Percentiles rank a stretch among this genome's conserved stretches.
These are phyloP conservation scores for Epistrophe grossulariae DNA, from an alignment of 2,888 invertebrate species.

Conservation along the genomic window DNA sequence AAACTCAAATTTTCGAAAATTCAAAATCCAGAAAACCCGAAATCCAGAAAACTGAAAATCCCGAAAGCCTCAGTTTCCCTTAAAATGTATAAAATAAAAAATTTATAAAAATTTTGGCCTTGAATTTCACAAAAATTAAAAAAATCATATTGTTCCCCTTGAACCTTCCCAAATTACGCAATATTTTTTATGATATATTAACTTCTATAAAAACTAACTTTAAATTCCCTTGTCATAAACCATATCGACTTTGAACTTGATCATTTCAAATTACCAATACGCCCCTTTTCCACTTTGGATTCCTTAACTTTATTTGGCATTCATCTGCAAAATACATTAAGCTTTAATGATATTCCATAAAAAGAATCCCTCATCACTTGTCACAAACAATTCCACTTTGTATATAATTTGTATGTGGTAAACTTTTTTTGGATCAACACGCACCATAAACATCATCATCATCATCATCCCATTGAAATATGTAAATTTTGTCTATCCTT, in stretches of 20 bases:
- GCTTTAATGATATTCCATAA: not conserved
- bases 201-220: too few species aligned
- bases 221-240: not conserved
- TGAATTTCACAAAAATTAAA: too few species aligned
- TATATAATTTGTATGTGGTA: not conserved
- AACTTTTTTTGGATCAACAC: not conserved
- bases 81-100: too few species aligned
- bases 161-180: too few species aligned
- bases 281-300: not conserved
- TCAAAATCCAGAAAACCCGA: too few species aligned
- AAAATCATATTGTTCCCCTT: too few species aligned
- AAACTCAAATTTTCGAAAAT: too few species aligned
- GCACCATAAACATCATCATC: slow-evolving; percentile 20
- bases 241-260: not conserved
- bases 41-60: too few species aligned
- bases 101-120: too few species aligned
- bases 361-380: not conserved
- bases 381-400: not conserved
- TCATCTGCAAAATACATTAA: not conserved
- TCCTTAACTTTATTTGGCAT: not conserved
- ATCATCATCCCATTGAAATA: slow-evolving; percentile 53
- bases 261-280: not conserved
- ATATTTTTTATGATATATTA: too few species aligned
- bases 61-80: too few species aligned
- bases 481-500: slow-evolving; percentile 52